Conservation (phyloP, 1,140 invertebrate genomes). For the Sitodiplosis mosellana region DNA sequence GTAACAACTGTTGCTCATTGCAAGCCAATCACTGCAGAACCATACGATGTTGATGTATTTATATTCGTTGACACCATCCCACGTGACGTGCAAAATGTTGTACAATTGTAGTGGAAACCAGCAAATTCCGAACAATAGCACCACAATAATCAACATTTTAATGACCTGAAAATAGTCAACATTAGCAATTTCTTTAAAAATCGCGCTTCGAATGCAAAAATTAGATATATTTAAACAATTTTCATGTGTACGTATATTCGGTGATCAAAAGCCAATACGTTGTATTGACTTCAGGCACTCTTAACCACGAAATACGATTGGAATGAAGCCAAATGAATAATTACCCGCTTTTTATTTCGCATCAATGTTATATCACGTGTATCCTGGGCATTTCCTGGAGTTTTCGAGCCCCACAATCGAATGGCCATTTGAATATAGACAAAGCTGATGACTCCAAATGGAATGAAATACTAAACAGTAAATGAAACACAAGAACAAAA, state of each 20-base stretch:
- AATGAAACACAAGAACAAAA: conserved; percentile 14
- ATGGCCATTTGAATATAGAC: conserved; percentile 62
- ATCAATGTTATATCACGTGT: conserved; percentile 52
- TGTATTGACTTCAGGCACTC: not conserved
- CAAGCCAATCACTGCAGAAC: conserved; percentile 69
- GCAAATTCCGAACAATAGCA: conserved; percentile 57
- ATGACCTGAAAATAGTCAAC: conserved; percentile 43
- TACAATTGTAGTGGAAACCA: conserved; percentile 68
- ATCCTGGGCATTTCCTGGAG: conserved; percentile 57
- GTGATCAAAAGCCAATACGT: not conserved
- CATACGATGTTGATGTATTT: conserved; percentile 57
- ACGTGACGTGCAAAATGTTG: conserved; percentile 48
- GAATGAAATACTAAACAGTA: conserved; percentile 46
- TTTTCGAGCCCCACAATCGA: conserved; percentile 50
- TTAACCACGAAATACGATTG: not conserved
- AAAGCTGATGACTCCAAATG: conserved; percentile 54
- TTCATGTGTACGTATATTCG: not conserved
- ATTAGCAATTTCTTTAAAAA: not conserved
- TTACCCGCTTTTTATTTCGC: conserved; percentile 65
- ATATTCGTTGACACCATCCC: conserved; percentile 52
- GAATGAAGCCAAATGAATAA: conserved; percentile 3
- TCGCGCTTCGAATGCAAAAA: not conserved
- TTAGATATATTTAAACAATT: not conserved
- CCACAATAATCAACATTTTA: conserved; percentile 68
- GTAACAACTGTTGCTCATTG: conserved; percentile 73